Conservation (phyloP, 2,797 vertebrate species). For the Chloroceryle amazona region DNA sequence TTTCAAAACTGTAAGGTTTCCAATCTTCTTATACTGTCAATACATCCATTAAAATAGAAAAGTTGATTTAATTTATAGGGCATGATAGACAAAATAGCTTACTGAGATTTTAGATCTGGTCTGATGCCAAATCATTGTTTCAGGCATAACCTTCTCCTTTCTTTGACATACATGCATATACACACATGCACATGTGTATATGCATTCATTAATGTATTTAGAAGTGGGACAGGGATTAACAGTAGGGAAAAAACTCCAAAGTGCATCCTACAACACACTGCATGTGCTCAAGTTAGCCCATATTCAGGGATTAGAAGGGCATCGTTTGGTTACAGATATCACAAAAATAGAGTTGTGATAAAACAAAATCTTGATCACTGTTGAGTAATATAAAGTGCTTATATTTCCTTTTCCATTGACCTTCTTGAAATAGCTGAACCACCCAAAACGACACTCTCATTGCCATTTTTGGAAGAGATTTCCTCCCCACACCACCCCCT, state of each 20-base stretch:
- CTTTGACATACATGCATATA: not conserved
- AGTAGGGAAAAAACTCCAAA: not conserved
- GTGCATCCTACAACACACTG: not conserved
- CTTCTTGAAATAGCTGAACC: not conserved
- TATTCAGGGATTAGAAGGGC: not conserved
- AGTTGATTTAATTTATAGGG: not conserved
- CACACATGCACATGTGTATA: not conserved
- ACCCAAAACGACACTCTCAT: not conserved
- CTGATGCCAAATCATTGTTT: not conserved
- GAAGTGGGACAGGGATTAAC: not conserved
- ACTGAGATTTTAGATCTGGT: not conserved
- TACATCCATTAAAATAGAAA: not conserved
- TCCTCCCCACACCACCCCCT: rapidly evolving
- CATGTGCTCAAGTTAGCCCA: not conserved
- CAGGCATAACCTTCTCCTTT: not conserved
- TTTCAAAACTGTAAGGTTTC: not conserved
- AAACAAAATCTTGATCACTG: not conserved
- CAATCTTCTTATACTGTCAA: not conserved
- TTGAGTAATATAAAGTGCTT: not conserved
- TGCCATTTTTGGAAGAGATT: not conserved
- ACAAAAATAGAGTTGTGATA: not conserved
- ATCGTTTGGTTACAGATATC: not conserved
- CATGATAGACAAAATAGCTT: not conserved
- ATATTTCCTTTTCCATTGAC: not conserved
- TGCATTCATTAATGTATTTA: not conserved